Evolutionary conservation across 2,113 vertebrate species (phyloP).

Genomic region (Gallinago jamesoni): DNA sequence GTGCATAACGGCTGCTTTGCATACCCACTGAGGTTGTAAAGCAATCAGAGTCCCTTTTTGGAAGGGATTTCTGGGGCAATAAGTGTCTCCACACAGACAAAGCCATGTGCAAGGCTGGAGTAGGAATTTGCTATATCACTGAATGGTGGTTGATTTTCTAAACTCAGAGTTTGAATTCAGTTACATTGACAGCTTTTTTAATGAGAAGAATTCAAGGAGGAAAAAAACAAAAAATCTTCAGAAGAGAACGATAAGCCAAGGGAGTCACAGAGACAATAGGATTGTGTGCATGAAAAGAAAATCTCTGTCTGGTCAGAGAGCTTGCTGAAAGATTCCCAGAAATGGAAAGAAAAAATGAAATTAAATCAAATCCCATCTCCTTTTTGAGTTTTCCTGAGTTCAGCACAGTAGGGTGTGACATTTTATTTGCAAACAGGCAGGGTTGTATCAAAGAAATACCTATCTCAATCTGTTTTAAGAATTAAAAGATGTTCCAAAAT

Average conservation of each 20-base stretch:
- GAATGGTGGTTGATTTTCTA: neutral
- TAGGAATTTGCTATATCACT: neutral
- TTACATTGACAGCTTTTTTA: neutral
- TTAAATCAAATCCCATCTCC: neutral
- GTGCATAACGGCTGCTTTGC: neutral
- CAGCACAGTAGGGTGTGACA: neutral
- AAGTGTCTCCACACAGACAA: neutral
- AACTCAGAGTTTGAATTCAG: neutral
- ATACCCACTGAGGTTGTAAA: neutral
- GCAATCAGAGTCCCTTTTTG: neutral
- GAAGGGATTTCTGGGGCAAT: neutral
- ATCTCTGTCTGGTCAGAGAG: neutral
- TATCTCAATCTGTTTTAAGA: neutral
- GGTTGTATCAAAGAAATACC: neutral
- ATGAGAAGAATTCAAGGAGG: neutral
- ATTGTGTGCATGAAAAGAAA: neutral
- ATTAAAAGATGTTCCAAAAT: neutral
- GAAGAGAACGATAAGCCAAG: neutral
- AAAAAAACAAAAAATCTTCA: accelerated
- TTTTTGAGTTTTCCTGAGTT: neutral
- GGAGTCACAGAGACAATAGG: neutral
- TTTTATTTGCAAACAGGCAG: neutral
- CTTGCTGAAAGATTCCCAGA: neutral
- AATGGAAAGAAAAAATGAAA: neutral
- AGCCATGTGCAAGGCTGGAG: neutral